Percentiles rank a stretch among this genome's conserved stretches.
Conservation (phyloP, 1,140 invertebrate species). For the Anastrepha obliqua region DNA sequence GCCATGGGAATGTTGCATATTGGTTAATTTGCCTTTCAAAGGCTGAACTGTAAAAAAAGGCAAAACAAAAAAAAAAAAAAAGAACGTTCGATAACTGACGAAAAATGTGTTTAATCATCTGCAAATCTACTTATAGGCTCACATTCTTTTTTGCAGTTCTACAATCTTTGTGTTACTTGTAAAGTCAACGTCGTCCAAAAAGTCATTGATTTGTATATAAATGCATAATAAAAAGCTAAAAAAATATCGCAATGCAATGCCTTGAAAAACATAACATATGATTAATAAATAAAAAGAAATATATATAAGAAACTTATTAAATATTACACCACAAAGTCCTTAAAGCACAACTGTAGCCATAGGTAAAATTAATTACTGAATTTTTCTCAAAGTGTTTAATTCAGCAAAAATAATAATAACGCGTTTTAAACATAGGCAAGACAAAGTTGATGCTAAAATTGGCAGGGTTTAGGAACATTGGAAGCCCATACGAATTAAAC, state of each 20-base stretch:
- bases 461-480: too few species aligned
- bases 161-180: neutral
- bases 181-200: constrained; percentile 19
- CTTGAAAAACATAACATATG: neutral
- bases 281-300: neutral
- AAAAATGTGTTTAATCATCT: neutral
- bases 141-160: neutral
- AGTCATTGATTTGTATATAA: constrained; percentile 25
- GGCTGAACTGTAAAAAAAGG: too few species aligned
- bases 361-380: neutral
- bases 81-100: too few species aligned
- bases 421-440: too few species aligned
- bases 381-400: too few species aligned
- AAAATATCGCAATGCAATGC: constrained; percentile 36
- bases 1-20: too few species aligned
- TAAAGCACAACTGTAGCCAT: constrained; percentile 10
- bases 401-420: too few species aligned
- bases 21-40: too few species aligned
- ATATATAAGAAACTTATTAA: neutral
- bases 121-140: constrained; percentile 1
- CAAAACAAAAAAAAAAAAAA: too few species aligned
- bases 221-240: neutral
- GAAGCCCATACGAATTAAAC: too few species aligned
- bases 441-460: too few species aligned
- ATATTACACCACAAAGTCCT: constrained; percentile 33